Conservation (phyloP, 2,113 vertebrate species). For the Ailuropoda melanoleuca region DNA sequence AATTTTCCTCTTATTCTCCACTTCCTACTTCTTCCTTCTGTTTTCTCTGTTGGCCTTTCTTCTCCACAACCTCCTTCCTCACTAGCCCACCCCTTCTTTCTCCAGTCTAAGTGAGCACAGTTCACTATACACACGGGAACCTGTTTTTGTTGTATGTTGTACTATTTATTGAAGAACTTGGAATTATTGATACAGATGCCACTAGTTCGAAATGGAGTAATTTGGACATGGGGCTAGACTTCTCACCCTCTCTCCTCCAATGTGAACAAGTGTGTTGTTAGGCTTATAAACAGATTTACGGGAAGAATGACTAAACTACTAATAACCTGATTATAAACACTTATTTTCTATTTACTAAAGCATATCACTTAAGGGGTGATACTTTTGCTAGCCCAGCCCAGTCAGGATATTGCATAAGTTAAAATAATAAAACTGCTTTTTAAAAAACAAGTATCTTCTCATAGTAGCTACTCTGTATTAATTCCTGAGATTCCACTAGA, state of each 20-base stretch:
- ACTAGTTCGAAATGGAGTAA: slow-evolving; percentile 27
- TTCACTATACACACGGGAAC: neutral
- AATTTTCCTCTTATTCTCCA: neutral
- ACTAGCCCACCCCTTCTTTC: neutral
- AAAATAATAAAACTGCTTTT: slow-evolving; percentile 28
- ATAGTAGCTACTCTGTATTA: neutral
- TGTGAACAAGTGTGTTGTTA: slow-evolving; percentile 5
- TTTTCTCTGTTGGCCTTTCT: neutral
- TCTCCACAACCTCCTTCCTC: neutral
- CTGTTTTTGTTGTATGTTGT: neutral
- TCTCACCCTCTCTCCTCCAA: neutral
- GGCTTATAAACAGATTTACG: slow-evolving; percentile 40
- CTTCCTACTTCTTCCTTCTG: neutral
- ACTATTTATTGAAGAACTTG: neutral
- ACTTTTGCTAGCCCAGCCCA: neutral
- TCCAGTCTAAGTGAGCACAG: neutral
- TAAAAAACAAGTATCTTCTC: neutral
- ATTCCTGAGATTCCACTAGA: slow-evolving; percentile 39
- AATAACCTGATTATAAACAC: slow-evolving; percentile 16
- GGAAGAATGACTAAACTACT: slow-evolving; percentile 19
- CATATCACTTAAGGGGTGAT: neutral
- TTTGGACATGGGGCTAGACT: slow-evolving; percentile 8
- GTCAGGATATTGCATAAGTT: slow-evolving; percentile 33
- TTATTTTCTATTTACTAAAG: slow-evolving; percentile 27
- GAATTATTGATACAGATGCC: neutral